Evolutionary conservation across 2,888 invertebrate genomes (phyloP).

Genomic region (Fragum whitleyi): DNA sequence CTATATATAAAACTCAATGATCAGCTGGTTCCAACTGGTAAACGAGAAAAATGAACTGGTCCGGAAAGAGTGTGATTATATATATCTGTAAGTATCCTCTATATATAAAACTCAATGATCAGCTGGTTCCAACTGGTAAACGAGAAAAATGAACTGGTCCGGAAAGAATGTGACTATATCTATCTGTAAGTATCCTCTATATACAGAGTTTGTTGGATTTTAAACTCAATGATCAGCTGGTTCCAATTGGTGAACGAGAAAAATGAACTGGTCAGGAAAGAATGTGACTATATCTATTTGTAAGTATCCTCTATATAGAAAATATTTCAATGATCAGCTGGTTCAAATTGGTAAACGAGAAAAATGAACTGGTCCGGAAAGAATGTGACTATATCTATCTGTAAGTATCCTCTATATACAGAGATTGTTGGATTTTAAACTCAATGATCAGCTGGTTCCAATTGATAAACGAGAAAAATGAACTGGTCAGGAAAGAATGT

Average conservation of each 20-base stretch:
- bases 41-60: slow-evolving; percentile 98
- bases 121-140: slow-evolving; percentile 98
- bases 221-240: slow-evolving; percentile 91
- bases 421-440: too few relatives aligned
- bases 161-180: slow-evolving; percentile 96
- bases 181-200: slow-evolving; percentile 90
- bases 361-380: slow-evolving; percentile 95
- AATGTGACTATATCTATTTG: slow-evolving; percentile 97
- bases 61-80: slow-evolving; percentile 95
- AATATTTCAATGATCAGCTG: slow-evolving; percentile 92
- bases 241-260: slow-evolving; percentile 97
- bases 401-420: too few relatives aligned
- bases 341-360: slow-evolving; percentile 96
- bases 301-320: slow-evolving; percentile 87
- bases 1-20: slow-evolving; percentile 87
- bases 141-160: slow-evolving; percentile 96
- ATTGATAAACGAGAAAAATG: slow-evolving; percentile 97
- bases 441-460: slow-evolving; percentile 94
- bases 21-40: slow-evolving; percentile 95
- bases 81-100: slow-evolving; percentile 91
- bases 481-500: slow-evolving; percentile 95
- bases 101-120: slow-evolving; percentile 87
- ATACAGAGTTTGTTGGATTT: slow-evolving; percentile 83
- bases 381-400: slow-evolving; percentile 93
- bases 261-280: slow-evolving; percentile 95